Evolutionary conservation across 2,888 invertebrate genomes (phyloP), one percentile per base, ranked within the genome.

Genomic region (Pandemis cinnamomeana): DNA sequence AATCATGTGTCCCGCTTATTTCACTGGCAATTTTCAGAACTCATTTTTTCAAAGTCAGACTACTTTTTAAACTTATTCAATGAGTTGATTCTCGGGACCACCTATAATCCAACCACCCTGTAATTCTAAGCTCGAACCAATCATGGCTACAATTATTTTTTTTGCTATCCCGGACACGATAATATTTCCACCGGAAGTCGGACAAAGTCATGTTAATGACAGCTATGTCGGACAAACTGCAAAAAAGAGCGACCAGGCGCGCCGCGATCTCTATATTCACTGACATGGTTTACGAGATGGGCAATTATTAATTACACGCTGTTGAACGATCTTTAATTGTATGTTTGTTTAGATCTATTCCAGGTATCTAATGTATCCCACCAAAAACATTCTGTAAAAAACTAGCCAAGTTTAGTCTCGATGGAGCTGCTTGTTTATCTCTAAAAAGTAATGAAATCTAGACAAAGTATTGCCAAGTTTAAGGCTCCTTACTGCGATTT

Each of bases 191-290:
- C 11, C 66, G 66, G 66, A 67, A 53, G 51, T 15, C 15, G 36
- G 48, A 20, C 53, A 15, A 58, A 67, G 67, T 10, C 36, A 67
- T 58, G 55, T 67, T 53, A 53, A 67, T 66, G 66, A 42, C 53
- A 70, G 36, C 46, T 51, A 60, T 69, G 69, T 67, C 44, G 64
- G 41, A 44, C 42, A 10, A 11, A 42, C 2, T 51, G 36, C 61
- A 72, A 69, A 63, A 20, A 67, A 72, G 63, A 15, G 36, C 68
- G 55, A 68, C 67, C 67, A 27, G 48, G 58, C 66, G 41, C 44
- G 36, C 64, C 20, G 36, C 67, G 74, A 67, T 74, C 70, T 74
- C 64, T 67, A 74, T 71, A 64, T 41, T 51, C 70, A 72, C 61
- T 63, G 72, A 64, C 68, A 66, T 62, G 55, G 61, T 55, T 69